Percentiles rank a stretch among this genome's conserved stretches.
Conservation (phyloP, 2,113 vertebrate genomes). For the Prionailurus viverrinus region DNA sequence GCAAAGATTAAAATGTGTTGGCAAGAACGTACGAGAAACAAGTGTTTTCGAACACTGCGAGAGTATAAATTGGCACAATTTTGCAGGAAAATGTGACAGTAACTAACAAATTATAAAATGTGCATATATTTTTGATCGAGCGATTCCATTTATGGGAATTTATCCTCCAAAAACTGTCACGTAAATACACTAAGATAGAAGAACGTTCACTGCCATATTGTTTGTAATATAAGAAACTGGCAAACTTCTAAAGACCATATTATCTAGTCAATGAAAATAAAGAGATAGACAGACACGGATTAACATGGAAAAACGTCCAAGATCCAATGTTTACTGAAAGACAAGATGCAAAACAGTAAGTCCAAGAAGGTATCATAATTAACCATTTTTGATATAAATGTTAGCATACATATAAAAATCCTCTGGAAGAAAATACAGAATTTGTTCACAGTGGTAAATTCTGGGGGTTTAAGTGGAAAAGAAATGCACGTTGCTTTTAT, state of each 20-base stretch:
- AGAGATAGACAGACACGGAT: not conserved
- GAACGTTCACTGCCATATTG: not conserved
- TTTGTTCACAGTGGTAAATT: not conserved
- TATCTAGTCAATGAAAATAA: not conserved
- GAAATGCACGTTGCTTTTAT: not conserved
- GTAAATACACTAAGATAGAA: not conserved
- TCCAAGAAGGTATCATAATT: not conserved
- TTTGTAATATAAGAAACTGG: not conserved
- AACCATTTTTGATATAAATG: not conserved
- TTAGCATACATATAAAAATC: not conserved
- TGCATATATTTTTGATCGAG: not conserved
- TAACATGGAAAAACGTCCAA: not conserved
- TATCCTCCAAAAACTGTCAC: not conserved
- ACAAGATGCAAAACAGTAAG: not conserved
- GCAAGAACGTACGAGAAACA: not conserved
- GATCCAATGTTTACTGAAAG: not conserved
- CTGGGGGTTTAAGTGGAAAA: not conserved
- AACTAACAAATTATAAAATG: conserved; percentile 27
- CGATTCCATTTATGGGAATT: not conserved
- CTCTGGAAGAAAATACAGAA: not conserved
- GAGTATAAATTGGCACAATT: conserved; percentile 1
- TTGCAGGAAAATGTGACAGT: conserved; percentile 43
- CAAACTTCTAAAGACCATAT: not conserved
- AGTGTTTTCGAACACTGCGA: conserved; percentile 26
- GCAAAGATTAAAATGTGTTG: conserved; percentile 55